Evolutionary conservation across 2,797 vertebrate genomes (phyloP).

Genomic region (Kryptopterus vitreolus): DNA sequence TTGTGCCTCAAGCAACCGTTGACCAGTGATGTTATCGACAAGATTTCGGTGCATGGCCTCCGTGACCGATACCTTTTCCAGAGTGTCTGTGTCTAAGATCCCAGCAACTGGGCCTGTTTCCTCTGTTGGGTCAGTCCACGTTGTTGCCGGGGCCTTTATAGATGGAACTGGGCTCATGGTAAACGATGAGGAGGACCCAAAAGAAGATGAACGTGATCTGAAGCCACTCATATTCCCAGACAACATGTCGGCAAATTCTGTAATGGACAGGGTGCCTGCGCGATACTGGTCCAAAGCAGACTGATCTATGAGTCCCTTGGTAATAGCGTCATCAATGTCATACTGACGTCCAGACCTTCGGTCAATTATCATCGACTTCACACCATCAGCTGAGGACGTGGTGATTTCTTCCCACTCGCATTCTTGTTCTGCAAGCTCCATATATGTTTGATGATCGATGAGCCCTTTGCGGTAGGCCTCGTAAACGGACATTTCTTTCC

Average conservation of each 20-base stretch:
- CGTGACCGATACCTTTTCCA: constrained; percentile 94
- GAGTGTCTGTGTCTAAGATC: constrained; percentile 93
- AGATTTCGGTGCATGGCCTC: constrained; percentile 96
- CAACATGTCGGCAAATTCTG: constrained; percentile 97
- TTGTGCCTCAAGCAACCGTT: constrained; percentile 93
- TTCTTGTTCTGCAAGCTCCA: constrained; percentile 94
- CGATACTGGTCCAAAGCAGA: constrained; percentile 93
- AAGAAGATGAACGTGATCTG: constrained; percentile 90
- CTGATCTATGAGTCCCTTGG: constrained; percentile 89
- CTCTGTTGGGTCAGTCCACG: constrained; percentile 90
- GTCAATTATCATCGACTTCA: constrained; percentile 96
- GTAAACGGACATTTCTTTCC: constrained; percentile 98
- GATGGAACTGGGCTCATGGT: constrained; percentile 77
- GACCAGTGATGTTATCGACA: constrained; percentile 95
- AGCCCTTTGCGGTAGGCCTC: constrained; percentile 97
- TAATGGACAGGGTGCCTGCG: constrained; percentile 90
- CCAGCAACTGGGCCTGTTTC: constrained; percentile 93
- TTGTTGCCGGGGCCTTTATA: constrained; percentile 75
- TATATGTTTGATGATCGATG: constrained; percentile 96
- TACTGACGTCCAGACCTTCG: constrained; percentile 93
- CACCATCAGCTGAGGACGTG: constrained; percentile 91
- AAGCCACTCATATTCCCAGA: constrained; percentile 87
- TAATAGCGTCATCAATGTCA: constrained; percentile 92
- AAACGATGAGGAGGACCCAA: constrained; percentile 92
- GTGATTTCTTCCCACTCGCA: constrained; percentile 99